Evolutionary conservation across 2,797 vertebrate genomes (phyloP).

Genomic region (Emydoidea blandingii): DNA sequence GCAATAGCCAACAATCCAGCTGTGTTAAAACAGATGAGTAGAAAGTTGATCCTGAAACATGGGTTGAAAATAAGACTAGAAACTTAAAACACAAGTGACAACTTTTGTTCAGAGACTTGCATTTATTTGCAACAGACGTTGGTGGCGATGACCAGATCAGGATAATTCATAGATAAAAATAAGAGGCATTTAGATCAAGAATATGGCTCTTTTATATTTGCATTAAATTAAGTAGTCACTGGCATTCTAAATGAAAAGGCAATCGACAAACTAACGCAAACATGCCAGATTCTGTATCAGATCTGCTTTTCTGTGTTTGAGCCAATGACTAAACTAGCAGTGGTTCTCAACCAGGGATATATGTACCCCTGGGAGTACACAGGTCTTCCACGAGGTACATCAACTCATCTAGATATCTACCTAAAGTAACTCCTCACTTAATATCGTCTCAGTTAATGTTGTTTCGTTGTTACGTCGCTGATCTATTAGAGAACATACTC

Average conservation of each 20-base stretch:
- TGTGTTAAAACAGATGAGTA: not conserved
- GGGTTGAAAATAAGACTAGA: not conserved
- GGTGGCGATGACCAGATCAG: not conserved
- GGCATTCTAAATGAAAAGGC: not conserved
- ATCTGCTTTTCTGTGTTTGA: not conserved
- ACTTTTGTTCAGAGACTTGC: not conserved
- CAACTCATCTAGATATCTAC: too few species aligned
- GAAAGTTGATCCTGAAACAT: not conserved
- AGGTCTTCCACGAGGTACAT: too few species aligned
- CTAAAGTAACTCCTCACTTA: too few species aligned
- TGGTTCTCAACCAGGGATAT: too few species aligned
- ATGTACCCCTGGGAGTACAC: too few species aligned
- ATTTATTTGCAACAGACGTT: not conserved
- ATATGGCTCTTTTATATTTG: not conserved
- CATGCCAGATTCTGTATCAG: not conserved
- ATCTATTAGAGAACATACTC: too few species aligned
- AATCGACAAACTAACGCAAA: not conserved
- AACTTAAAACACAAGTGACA: not conserved
- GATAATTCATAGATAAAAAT: not conserved
- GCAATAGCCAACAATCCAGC: not conserved
- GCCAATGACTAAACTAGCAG: not conserved
- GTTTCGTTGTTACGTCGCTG: too few species aligned
- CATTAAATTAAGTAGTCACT: constrained; percentile 8
- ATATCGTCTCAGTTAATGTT: too few species aligned
- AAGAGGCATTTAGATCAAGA: not conserved